Conservation (phyloP, 92 coral and sea anemone genomes). For the Galaxea fascicularis region DNA sequence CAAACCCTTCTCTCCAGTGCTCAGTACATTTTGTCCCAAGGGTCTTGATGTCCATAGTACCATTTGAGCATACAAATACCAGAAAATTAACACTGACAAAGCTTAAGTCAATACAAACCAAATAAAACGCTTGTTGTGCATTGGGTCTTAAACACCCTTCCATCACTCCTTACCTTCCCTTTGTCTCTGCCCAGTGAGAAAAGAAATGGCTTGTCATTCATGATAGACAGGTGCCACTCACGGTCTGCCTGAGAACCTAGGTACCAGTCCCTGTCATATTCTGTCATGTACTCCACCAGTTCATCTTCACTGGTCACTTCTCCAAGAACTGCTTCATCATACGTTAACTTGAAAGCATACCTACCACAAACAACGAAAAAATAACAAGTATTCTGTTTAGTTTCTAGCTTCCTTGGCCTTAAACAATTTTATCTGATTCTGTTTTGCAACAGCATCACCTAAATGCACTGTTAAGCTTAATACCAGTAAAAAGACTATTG, state of each 20-base stretch:
- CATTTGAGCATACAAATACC: no score
- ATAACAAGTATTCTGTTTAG: not conserved
- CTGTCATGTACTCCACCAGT: slow-evolving; percentile 76
- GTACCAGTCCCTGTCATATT: slow-evolving; percentile 91
- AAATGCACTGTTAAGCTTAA: no score
- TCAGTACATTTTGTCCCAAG: no score
- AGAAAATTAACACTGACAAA: not conserved
- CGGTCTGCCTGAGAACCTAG: slow-evolving; percentile 82
- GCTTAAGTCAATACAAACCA: no score
- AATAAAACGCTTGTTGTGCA: not conserved
- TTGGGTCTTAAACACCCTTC: not conserved
- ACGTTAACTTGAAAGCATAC: slow-evolving; percentile 94
- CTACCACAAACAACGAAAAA: slow-evolving; percentile 39
- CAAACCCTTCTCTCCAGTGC: no score
- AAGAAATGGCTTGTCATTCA: slow-evolving; percentile 76
- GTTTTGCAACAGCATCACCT: no score
- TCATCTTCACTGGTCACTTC: slow-evolving; percentile 83
- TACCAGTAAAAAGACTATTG: no score
- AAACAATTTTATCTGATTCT: no score
- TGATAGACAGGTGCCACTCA: slow-evolving; percentile 89
- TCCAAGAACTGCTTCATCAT: slow-evolving; percentile 98
- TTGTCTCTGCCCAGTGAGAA: slow-evolving; percentile 89
- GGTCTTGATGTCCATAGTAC: no score
- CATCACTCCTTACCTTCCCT: slow-evolving; percentile 62
- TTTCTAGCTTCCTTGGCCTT: no score